Evolutionary conservation across 2,888 invertebrate genomes (phyloP).

Genomic region (Drymonia ruficornis): DNA sequence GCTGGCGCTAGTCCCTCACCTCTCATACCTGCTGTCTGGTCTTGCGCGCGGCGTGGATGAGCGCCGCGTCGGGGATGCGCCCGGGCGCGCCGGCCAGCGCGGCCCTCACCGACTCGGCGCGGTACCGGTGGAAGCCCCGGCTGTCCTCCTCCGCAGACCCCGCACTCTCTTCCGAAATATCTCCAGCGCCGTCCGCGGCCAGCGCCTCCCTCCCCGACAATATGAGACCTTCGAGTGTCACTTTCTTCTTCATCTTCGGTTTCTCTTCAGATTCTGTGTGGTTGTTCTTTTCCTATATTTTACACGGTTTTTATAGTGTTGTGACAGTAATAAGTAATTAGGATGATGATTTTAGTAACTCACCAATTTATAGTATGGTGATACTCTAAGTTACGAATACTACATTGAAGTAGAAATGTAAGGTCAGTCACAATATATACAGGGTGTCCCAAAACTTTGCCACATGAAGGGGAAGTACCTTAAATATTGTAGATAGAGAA

Average conservation of each 20-base stretch:
- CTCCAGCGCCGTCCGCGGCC: conserved; percentile 90
- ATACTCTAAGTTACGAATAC: not conserved
- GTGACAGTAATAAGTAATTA: not conserved
- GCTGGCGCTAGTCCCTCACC: conserved; percentile 88
- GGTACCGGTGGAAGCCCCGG: conserved; percentile 78
- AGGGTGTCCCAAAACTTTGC: too few relatives aligned
- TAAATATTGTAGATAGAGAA: too few relatives aligned
- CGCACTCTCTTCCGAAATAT: conserved; percentile 82
- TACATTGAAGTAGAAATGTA: too few relatives aligned
- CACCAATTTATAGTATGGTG: conserved; percentile 5
- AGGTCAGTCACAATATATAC: too few relatives aligned
- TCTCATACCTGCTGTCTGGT: conserved; percentile 94
- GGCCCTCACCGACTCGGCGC: conserved; percentile 89
- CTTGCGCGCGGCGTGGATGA: conserved; percentile 98
- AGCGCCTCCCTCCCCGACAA: conserved; percentile 93
- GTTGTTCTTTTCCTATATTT: conserved; percentile 52
- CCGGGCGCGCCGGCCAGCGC: conserved; percentile 91
- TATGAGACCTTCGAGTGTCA: conserved; percentile 85
- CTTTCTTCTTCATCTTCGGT: conserved; percentile 65
- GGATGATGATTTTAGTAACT: not conserved
- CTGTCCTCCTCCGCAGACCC: conserved; percentile 65
- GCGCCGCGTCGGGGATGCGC: conserved; percentile 97
- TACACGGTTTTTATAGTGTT: conserved; percentile 32
- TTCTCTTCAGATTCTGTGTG: conserved; percentile 44
- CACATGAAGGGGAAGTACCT: too few relatives aligned